Evolutionary conservation across 2,888 invertebrate genomes (phyloP), one percentile per base, ranked within the genome.

Genomic region (Limnephilus lunatus): DNA sequence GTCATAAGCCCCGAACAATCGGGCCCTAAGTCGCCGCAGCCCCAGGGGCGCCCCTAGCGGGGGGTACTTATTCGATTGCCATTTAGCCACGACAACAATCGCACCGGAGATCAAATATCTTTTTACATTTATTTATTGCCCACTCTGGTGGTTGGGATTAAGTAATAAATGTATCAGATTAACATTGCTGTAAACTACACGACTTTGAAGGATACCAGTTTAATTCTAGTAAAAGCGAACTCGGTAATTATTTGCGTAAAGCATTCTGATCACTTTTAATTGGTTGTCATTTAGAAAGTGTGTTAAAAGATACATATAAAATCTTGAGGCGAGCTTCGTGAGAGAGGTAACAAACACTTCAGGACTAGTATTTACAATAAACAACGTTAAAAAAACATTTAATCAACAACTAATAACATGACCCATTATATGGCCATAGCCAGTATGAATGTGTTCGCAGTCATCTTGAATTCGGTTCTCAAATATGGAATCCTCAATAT

Each of bases 1-100:
- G 91, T 82, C 86, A 81, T 86, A 86, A 87, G 86, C 91, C 85
- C 91, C 91, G 31, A 87, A 90, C 90, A 90, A 90, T 90, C 85
- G 80, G 68, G 90, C 83, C 86, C 86, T 44, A 48, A 80, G 91
- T 86, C 68, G 88, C 31, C 31, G 53, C 83, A 53, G 83, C 83
- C 83, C 83, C 83, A 30, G 81, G 31, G 30, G 44, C 32, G 30
- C 53, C 32, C 31, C 85, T 39, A 19, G 44, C n/a, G 25, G 82
- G 86, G 87, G 87, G 87, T 39, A 44, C 91, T 87, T 30, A 39
- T 89, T 91, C 88, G 89, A 91, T 91, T 91, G 89, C 91, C 91
- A 89, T 88, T 88, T 89, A 89, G 91, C 89, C 91, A 53, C 91
- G 68, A 88, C 53, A 85, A 87, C 91, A 91, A 91, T 91, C 91